These are phyloP conservation scores for Oncorhynchus gorbuscha DNA, from an alignment of 2,113 vertebrate genomes.

Conservation along the genomic window DNA sequence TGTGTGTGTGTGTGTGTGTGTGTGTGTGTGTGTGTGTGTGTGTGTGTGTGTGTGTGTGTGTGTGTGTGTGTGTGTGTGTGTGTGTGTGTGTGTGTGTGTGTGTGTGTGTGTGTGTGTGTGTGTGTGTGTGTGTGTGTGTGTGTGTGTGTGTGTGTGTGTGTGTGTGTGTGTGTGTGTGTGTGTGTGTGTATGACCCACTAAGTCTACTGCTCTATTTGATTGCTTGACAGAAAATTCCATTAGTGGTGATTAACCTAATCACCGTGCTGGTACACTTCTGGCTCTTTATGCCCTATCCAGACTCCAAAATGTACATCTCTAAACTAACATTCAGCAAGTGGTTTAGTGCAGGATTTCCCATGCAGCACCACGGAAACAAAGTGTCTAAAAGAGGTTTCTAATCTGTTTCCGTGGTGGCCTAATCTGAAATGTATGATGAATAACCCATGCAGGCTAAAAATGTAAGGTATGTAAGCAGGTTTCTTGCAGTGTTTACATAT, in stretches of 20 bases:
- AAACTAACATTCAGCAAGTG: neutral
- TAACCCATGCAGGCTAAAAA: neutral
- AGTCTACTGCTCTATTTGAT: constrained; percentile 31
- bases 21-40: constrained; percentile 11
- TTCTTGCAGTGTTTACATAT: neutral
- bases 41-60: constrained; percentile 11
- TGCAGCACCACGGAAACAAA: neutral
- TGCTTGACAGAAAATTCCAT: constrained; percentile 30
- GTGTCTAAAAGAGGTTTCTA: neutral
- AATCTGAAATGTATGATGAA: neutral
- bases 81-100: constrained; percentile 13
- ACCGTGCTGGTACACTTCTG: neutral
- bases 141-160: constrained; percentile 12
- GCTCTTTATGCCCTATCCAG: too few relatives aligned
- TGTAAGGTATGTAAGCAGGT: neutral
- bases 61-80: constrained; percentile 5
- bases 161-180: constrained; percentile 4
- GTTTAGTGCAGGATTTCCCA: neutral
- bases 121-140: constrained; percentile 10
- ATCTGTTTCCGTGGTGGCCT: constrained; percentile 6
- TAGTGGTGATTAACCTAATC: constrained; percentile 21
- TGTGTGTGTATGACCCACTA: constrained; percentile 6
- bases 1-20: constrained; percentile 10
- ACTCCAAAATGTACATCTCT: neutral
- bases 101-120: constrained; percentile 14